A percentile compares a stretch with the other conserved stretches of the same genome.
Evolutionary conservation across 2,113 vertebrate genomes (phyloP).

Genomic region (Gavialis gangeticus): DNA sequence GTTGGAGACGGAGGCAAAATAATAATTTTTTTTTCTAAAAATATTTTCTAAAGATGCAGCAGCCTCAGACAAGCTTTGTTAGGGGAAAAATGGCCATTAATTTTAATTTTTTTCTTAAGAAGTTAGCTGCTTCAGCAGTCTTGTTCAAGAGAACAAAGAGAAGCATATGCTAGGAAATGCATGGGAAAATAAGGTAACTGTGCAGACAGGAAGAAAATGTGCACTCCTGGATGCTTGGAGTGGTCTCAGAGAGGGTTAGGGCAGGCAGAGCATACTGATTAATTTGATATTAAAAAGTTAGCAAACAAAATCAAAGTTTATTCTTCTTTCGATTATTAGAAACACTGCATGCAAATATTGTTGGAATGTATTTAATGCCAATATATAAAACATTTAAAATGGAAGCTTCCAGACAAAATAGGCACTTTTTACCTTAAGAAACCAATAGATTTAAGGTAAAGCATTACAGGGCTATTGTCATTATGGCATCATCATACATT

Average conservation of each 20-base stretch:
- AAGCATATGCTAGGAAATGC: background rate
- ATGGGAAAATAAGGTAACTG: background rate
- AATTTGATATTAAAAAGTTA: background rate
- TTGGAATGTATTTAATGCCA: background rate
- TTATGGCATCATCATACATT: background rate
- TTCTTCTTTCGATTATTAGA: background rate
- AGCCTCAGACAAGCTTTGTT: background rate
- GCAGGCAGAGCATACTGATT: background rate
- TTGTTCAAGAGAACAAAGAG: background rate
- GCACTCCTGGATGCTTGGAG: background rate
- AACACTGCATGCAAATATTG: background rate
- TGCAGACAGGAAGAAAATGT: background rate
- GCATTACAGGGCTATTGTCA: background rate
- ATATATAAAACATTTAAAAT: background rate
- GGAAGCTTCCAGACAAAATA: background rate
- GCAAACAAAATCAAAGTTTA: background rate
- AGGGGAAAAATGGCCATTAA: background rate
- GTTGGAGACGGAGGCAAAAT: background rate
- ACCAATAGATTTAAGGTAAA: background rate
- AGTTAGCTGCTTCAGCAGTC: background rate
- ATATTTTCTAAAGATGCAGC: background rate
- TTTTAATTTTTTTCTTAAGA: background rate
- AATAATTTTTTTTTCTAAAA: too few species aligned
- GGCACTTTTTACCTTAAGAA: fast-evolving
- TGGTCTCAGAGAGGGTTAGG: background rate